These are phyloP conservation scores for human (Homo sapiens) DNA, from an alignment of 2,113 vertebrate species.

Conservation along the genomic window GRCh38 chr12:121095501-121096000, in stretches of 20 bases:
- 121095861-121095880: neutral
- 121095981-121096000: neutral
- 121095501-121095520: too few species aligned
- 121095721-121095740: neutral
- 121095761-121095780: neutral
- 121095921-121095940: neutral
- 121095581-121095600: too few species aligned
- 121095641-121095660: neutral
- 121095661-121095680: neutral
- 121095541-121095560: too few species aligned
- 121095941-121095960: neutral
- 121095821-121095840: neutral
- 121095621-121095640: neutral
- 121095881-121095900: neutral
- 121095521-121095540: too few species aligned
- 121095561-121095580: too few species aligned
- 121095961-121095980: neutral
- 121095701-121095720: neutral
- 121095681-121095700: neutral
- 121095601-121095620: too few species aligned
- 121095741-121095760: neutral
- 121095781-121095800: neutral
- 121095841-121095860: neutral
- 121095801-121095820: too few species aligned
- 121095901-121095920: neutral